Base-by-base conservation (phyloP, 2,888 invertebrate species). In the Aquatica leii region DNA sequence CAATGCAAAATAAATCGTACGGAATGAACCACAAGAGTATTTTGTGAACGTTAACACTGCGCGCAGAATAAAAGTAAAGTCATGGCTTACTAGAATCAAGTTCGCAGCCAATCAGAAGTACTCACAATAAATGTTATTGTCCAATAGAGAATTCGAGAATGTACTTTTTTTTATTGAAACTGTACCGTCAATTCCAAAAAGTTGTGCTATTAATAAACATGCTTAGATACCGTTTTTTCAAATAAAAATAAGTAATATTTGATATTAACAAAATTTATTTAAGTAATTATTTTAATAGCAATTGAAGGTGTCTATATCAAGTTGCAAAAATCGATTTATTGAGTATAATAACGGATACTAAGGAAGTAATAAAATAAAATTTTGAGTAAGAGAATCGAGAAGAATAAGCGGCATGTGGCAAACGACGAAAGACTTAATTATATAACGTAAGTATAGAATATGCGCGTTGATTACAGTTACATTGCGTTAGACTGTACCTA, bases 401-500 rank as follows among this genome's bases (percentile, higher is more conserved):
- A 18, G 24, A 58, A 51, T 50, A 58, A 37, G 56, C 37, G 20
- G 20, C 46, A 46, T 46, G 46, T 46, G 56, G 53, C 51, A 62
- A 62, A 50, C 51, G 46, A 34, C 43, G 50, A 56, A 57, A 62
- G 61, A 50, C 49, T 70, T 76, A 79, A 78, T 79, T 78, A 79
- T 78, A 78, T 79, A 79, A 79, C 73, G n/a, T 20, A 46, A 11
- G 46, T 46, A 46, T 65, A 68, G 68, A 68, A 71, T 71, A 65
- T 73, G 74, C 74, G 72, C 72, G 67, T 67, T 70, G 74, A 73
- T 74, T 76, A 74, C 77, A 77, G 77, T 78, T 78, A 78, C 77
- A 76, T 78, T 76, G 78, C 75, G 68, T 74, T 74, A 75, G 76
- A 75, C 74, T 76, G 73, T 76, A 77, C 69, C 71, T 76, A 74